Base-by-base conservation (phyloP, 2,113 vertebrate genomes). In the Strix aluco region DNA sequence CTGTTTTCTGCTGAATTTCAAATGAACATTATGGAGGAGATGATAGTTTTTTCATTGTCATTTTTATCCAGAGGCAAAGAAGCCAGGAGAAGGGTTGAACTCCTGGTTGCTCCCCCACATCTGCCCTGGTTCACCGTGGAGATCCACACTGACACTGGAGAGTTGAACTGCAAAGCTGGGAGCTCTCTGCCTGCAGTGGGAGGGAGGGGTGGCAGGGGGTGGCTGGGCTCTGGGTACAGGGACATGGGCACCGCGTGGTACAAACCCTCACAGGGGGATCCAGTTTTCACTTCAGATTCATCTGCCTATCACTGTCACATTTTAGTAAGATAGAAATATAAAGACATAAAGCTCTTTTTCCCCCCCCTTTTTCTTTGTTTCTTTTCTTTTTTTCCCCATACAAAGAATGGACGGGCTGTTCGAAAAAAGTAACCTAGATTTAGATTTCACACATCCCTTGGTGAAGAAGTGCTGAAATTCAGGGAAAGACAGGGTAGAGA, bases 1-100 rank as follows among this genome's bases (percentile, higher is more conserved):
- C 71, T 91, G 89, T 30, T 91, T 92, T 84, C 67, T 83, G 78
- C 77, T 70, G 84, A 72, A 77, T 93, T 96, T 93, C 88, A 70
- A 36, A 86, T n/a, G 26, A 93, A 58, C 5, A 11, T 34, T 81
- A 9, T 18, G 16, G 59, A 91, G 36, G 58, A 92, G 66, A 73
- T 40, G 16, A 47, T 47, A 47, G 26, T 47, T 82, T 86, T 88
- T 44, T 72, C 66, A 36, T 55, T 78, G 73, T n/a, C 5, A 16
- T 70, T 90, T 93, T 83, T 44, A 80, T 54, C 59, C 71, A 69
- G 51, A 80, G 57, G 47, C n/a, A 81, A 92, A 92, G 55, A 91
- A 85, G 70, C 32, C 51, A 80, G 66, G 40, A 54, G 66, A 80
- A 90, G 17, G 54, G 70, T 65, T 82, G 62, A 65, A 77, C 17